Evolutionary conservation across 2,113 vertebrate genomes (phyloP).

Genomic region (Rhineura floridana): DNA sequence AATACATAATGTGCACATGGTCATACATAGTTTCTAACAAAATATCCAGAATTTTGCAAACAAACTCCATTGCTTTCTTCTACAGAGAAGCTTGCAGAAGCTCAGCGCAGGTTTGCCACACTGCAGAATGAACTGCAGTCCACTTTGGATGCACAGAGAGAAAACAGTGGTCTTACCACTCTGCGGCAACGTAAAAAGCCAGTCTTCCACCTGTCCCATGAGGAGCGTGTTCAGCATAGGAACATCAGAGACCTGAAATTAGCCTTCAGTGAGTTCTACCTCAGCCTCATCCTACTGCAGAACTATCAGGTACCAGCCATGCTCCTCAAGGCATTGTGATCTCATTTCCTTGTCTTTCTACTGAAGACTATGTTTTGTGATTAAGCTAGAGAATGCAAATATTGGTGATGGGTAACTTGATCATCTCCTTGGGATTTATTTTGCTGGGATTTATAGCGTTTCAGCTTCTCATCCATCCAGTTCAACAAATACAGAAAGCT

Average conservation of each 20-base stretch:
- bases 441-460: background rate
- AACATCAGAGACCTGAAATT: conserved; percentile 98
- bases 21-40: fast-evolving
- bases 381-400: background rate
- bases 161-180: conserved; percentile 81
- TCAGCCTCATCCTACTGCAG: conserved; percentile 98
- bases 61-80: conserved; percentile 1
- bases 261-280: conserved; percentile 99
- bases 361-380: background rate
- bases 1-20: fast-evolving
- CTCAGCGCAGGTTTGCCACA: conserved; percentile 91
- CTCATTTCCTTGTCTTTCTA: background rate
- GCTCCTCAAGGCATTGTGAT: background rate
- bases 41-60: background rate
- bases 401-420: background rate
- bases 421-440: background rate
- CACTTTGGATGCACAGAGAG: conserved; percentile 92
- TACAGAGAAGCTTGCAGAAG: conserved; percentile 95
- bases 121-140: conserved; percentile 96
- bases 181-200: conserved; percentile 89
- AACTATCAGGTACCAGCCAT: conserved; percentile 90
- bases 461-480: background rate
- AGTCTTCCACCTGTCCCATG: conserved; percentile 92
- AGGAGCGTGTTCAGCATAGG: conserved; percentile 94
- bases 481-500: background rate